Evolutionary conservation across 2,113 vertebrate genomes (phyloP), one percentile per base, ranked within the genome.

Genomic region (Sylvilagus bachmani): DNA sequence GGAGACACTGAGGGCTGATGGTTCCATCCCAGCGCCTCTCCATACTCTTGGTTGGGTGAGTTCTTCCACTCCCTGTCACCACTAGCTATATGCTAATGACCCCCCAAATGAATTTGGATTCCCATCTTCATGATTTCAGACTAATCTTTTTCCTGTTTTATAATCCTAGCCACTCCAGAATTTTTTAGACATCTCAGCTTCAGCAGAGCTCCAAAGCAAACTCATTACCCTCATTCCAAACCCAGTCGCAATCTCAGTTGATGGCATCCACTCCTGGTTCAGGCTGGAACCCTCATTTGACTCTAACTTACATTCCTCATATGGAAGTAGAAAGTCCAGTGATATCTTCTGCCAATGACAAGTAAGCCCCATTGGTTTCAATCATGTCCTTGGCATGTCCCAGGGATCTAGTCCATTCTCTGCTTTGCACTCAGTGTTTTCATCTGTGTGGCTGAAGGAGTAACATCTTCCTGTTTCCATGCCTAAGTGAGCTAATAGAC

Each of bases 81-180:
- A 33, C 31, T 80, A 33, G 61, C 31, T 73, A 61, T 62, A 81
- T 33, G 9, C 51, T 81, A 19, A 66, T 70, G 38, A 19, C 7
- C 21, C 36, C 81, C 61, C 44, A 73, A 92, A 85, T 89, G n/a
- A 44, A 55, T 53, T 87, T 61, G 62, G 81, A 75, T 44, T 61
- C 44, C 31, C 12, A 38, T 11, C 22, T 86, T 31, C 53, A 69
- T 21, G 49, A 51, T 69, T 79, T 31, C 24, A 82, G 86, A 67
- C 81, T 88, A 86, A 67, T 33, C 21, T 61, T 95, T 87, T 93
- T 85, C 36, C 74, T 82, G 49, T 89, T 85, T 86, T 89, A 27
- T 82, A 94, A 49, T 90, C 53, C 79, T 84, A 55, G 71, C 78
- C 16, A 19, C 51, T 66, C 24, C 61, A 69, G 78, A 36, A 92